Evolutionary conservation across 1,140 invertebrate genomes (phyloP), one percentile per base, ranked within the genome.

Genomic region (Drosophila ficusphila): DNA sequence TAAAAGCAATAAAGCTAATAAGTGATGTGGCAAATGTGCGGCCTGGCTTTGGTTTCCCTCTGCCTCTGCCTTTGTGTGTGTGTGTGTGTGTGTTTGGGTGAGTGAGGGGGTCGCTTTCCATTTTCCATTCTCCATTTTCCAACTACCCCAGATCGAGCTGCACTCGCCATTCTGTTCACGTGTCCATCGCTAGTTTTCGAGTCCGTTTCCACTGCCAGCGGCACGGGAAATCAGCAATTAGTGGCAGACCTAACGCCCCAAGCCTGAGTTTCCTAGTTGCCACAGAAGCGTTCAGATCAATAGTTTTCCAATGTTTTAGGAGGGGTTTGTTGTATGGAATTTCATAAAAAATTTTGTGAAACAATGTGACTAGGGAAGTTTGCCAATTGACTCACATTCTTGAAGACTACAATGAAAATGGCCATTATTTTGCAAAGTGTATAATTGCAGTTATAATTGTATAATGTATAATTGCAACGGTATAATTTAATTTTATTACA

Each of bases 1-100:
- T 85, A 85, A 85, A 85, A 85, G 81, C 81, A 86, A 85, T 85
- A 85, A 85, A 86, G 81, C 81, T 85, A 85, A 85, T 85, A 85
- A 81, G 81, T 85, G 81, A 86, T 85, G 81, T 85, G 81, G 81
- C 81, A 85, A 85, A 86, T 85, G 81, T 86, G 81, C 61, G 72
- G 75, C 71, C 64, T 74, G 46, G 54, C 69, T 61, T 72, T 52
- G 60, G 42, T 52, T 73, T 51, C 25, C 41, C 48, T 65, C 8
- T 2, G 23, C 42, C 23, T 14, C 27, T 31, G 42, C 12, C 12
- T 33, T 11, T 18, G n/a, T 16, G 0, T 19, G 19, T n/a, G 9
- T 27, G 6, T 46, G 41, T 65, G 57, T 23, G 34, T 21, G 23
- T 33, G 14, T 34, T n/a, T n/a, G n/a, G n/a, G n/a, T n/a, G n/a